Conservation (phyloP, 1,140 invertebrate genomes). For the Drosophila jambulina region DNA sequence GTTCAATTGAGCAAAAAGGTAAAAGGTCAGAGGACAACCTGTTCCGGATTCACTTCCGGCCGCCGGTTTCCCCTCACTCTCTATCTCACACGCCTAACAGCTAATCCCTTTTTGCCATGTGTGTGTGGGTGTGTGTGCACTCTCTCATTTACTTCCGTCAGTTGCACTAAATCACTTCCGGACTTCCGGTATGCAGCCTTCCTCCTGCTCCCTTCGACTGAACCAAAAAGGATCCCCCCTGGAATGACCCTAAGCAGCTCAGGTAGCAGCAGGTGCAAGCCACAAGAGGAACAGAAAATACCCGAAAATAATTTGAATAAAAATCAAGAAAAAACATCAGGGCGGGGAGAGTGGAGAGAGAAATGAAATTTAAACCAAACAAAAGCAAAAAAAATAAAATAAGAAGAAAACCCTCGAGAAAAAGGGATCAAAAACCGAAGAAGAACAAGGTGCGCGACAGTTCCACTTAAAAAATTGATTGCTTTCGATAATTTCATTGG, state of each 20-base stretch:
- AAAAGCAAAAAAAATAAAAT: conserved; percentile 42
- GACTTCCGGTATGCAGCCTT: conserved; percentile 72
- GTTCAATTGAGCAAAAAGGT: conserved; percentile 62
- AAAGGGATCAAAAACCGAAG: conserved; percentile 31
- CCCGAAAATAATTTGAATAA: conserved; percentile 79
- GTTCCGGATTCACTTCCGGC: conserved; percentile 70
- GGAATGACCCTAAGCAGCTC: conserved; percentile 57
- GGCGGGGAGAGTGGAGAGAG: conserved; percentile 16
- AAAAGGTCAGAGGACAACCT: conserved; percentile 74
- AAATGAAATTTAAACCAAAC: conserved; percentile 80
- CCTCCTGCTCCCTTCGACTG: conserved; percentile 4
- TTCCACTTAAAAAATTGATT: conserved; percentile 84
- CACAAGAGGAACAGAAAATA: conserved; percentile 16
- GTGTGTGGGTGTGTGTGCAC: conserved; percentile 39
- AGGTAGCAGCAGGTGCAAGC: conserved; percentile 68
- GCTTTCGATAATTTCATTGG: conserved; percentile 82
- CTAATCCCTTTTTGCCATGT: conserved; percentile 64
- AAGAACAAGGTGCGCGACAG: conserved; percentile 67
- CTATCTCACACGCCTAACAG: conserved; percentile 7
- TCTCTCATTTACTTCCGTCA: conserved; percentile 77
- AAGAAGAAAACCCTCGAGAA: conserved; percentile 44
- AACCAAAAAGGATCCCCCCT: conserved; percentile 23
- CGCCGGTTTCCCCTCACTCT: too few relatives aligned
- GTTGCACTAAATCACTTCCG: conserved; percentile 82
- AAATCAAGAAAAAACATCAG: conserved; percentile 64